These are phyloP conservation scores for Papilio protenor DNA, from an alignment of 2,888 invertebrate species.

Conservation along the genomic window DNA sequence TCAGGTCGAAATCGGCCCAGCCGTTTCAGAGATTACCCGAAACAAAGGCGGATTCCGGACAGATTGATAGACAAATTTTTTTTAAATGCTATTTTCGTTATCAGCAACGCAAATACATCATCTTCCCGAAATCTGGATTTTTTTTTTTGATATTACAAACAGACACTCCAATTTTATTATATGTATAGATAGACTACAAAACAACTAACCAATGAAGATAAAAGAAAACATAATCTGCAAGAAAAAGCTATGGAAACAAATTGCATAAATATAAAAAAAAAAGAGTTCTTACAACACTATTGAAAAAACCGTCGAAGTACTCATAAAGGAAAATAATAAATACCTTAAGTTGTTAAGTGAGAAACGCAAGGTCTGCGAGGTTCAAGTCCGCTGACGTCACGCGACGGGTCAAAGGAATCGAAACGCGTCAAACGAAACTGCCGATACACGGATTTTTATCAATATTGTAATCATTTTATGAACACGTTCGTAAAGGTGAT, in stretches of 20 bases:
- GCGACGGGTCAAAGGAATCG: constrained; percentile 2
- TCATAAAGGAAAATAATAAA: not conserved
- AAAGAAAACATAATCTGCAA: not conserved
- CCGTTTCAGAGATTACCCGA: no score
- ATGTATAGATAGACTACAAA: no score
- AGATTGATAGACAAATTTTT: no score
- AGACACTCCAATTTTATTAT: no score
- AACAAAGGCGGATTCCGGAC: no score
- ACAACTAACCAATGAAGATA: not conserved
- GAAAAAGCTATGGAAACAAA: not conserved
- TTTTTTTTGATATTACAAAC: no score
- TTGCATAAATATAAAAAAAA: no score
- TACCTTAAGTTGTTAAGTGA: not conserved
- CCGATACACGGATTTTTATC: constrained; percentile 10
- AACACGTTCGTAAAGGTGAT: not conserved
- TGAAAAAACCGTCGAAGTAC: not conserved
- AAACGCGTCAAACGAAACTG: constrained; percentile 1
- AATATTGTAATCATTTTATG: not conserved
- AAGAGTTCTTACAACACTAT: no score
- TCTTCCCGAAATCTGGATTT: no score
- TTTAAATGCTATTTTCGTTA: no score
- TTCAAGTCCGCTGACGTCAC: constrained; percentile 32
- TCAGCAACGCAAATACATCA: no score
- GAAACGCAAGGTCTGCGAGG: constrained; percentile 13
- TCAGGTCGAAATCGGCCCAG: no score